These are phyloP conservation scores for Drosophila orena DNA, from an alignment of 1,140 invertebrate species.

Conservation along the genomic window DNA sequence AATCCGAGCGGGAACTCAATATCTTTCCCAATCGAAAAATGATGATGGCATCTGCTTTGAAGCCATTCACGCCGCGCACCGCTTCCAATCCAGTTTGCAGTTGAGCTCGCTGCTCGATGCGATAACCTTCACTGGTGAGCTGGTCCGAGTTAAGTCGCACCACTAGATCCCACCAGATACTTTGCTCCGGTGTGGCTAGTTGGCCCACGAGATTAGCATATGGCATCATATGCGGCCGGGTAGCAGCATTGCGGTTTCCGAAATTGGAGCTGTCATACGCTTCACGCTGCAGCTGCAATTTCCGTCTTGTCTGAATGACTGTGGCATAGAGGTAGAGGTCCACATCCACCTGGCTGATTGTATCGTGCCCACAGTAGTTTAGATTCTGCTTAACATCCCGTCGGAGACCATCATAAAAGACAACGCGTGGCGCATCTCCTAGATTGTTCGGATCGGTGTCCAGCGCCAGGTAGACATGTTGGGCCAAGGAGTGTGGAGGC, in stretches of 20 bases:
- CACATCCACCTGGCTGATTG: constrained; percentile 91
- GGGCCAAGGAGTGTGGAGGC: constrained; percentile 90
- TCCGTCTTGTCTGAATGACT: constrained; percentile 87
- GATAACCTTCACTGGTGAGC: constrained; percentile 84
- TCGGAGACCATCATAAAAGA: constrained; percentile 42
- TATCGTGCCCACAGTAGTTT: constrained; percentile 90
- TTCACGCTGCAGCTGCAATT: constrained; percentile 82
- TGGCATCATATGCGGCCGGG: constrained; percentile 87
- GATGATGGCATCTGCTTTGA: constrained; percentile 91
- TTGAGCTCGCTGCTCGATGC: constrained; percentile 89
- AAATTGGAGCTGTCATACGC: constrained; percentile 42
- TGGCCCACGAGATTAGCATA: constrained; percentile 87
- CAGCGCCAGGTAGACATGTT: constrained; percentile 92
- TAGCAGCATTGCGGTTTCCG: constrained; percentile 49
- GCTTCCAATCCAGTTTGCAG: constrained; percentile 93
- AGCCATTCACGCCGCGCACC: constrained; percentile 91
- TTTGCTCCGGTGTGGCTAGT: constrained; percentile 89
- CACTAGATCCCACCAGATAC: constrained; percentile 91
- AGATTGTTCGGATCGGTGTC: constrained; percentile 85
- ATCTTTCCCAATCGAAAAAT: constrained; percentile 90
- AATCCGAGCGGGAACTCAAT: constrained; percentile 88
- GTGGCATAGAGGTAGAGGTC: constrained; percentile 91
- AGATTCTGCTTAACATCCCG: constrained; percentile 86
- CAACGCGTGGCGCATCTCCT: constrained; percentile 74
- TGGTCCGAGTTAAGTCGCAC: constrained; percentile 86